phyloP scores from a whole-genome alignment of 2,113 vertebrate genomes.

The Catagonus wagneri region DNA sequence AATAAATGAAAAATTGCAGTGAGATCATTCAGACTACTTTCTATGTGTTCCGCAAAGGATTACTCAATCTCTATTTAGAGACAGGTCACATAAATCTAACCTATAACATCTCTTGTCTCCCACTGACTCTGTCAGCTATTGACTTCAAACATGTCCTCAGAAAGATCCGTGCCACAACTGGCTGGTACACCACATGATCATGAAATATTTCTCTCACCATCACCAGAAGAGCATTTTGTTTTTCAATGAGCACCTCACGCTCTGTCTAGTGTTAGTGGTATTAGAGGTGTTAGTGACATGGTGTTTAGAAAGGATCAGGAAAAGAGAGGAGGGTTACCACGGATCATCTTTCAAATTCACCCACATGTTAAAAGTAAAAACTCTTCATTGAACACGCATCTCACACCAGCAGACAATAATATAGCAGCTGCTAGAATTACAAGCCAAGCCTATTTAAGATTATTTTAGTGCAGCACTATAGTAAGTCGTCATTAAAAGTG shows the following conservation, averaged over 20 bases:
- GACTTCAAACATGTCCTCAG: neutral
- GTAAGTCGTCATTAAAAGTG: constrained; percentile 9
- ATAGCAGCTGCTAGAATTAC: neutral
- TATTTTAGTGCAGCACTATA: constrained; percentile 11
- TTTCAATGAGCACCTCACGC: constrained; percentile 5
- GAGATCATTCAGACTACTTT: constrained; percentile 36
- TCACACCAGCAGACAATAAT: neutral
- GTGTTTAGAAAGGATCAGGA: neutral
- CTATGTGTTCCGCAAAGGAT: neutral
- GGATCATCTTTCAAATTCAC: neutral
- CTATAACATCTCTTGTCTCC: neutral
- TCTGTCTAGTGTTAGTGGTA: neutral
- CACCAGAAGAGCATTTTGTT: constrained; percentile 6
- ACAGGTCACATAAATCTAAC: neutral
- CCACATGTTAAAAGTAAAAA: constrained; percentile 16
- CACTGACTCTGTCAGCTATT: neutral
- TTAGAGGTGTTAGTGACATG: neutral
- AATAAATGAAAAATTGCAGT: constrained; percentile 1
- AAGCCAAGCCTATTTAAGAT: constrained; percentile 25
- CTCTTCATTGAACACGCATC: neutral
- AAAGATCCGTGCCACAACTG: neutral
- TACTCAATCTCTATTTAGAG: neutral
- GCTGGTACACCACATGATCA: neutral
- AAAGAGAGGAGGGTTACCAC: neutral
- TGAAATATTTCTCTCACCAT: neutral